Conservation (phyloP, 1,140 invertebrate species). For the Bombus confusus region DNA sequence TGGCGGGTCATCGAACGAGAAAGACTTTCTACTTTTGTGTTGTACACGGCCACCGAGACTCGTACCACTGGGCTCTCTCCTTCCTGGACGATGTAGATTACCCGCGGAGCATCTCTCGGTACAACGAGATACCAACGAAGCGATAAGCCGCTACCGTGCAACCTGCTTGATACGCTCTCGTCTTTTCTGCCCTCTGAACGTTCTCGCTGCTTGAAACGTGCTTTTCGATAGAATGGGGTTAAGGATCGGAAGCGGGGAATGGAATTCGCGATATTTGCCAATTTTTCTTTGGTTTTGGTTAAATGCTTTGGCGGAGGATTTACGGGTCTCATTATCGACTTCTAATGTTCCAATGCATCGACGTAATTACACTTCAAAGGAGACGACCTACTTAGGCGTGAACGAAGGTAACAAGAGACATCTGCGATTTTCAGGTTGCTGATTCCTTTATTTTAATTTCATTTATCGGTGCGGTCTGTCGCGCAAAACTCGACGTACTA, state of each 20-base stretch:
- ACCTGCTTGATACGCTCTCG: conserved; percentile 53
- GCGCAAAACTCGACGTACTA: no score
- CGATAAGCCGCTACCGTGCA: conserved; percentile 63
- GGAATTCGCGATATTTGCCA: neutral
- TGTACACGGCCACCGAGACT: conserved; percentile 42
- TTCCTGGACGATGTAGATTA: conserved; percentile 68
- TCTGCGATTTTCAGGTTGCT: no score
- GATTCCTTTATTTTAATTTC: no score
- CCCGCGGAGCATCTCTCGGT: conserved; percentile 53
- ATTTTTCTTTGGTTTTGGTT: neutral
- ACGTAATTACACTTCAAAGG: no score
- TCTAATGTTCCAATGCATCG: no score
- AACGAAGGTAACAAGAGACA: no score
- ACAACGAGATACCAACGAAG: conserved; percentile 65
- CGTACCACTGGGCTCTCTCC: conserved; percentile 43
- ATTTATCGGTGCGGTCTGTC: no score
- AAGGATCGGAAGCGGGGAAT: neutral
- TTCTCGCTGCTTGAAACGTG: conserved; percentile 12
- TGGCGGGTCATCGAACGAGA: conserved; percentile 66
- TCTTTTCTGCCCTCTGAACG: neutral
- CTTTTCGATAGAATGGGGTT: conserved; percentile 10
- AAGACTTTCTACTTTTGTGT: conserved; percentile 68
- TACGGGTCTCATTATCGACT: no score
- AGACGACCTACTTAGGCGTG: no score
- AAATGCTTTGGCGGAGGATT: no score